These are phyloP conservation scores for Heliothis peltigera DNA, from an alignment of 2,888 invertebrate species.

Conservation along the genomic window DNA sequence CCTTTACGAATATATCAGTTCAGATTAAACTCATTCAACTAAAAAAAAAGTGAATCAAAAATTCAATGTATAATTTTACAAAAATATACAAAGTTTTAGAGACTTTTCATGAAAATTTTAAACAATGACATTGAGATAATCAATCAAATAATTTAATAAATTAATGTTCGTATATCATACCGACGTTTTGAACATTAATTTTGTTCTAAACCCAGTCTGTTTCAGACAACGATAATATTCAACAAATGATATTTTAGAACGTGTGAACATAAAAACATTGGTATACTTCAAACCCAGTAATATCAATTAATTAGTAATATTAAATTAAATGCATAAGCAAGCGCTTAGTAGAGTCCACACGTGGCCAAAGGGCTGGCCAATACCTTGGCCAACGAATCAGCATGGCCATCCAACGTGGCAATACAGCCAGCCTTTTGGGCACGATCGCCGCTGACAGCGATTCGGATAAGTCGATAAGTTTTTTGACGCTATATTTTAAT, in stretches of 20 bases:
- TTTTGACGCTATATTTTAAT: too few species aligned
- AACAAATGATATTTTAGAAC: slow-evolving; percentile 21
- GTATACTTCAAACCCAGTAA: too few species aligned
- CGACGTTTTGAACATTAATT: slow-evolving; percentile 39
- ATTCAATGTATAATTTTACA: neutral
- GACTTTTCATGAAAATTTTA: neutral
- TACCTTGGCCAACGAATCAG: too few species aligned
- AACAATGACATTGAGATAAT: slow-evolving; percentile 17
- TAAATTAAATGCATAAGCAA: too few species aligned
- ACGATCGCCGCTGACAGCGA: too few species aligned
- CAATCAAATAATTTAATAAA: slow-evolving; percentile 36
- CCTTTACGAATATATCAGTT: neutral
- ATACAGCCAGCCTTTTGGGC: too few species aligned
- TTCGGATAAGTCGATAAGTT: too few species aligned
- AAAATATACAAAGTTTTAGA: neutral
- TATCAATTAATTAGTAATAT: too few species aligned
- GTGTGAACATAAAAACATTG: too few species aligned
- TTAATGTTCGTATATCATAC: slow-evolving; percentile 36
- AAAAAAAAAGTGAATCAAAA: neutral
- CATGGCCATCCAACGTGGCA: too few species aligned
- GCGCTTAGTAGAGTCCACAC: too few species aligned
- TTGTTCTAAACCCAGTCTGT: slow-evolving; percentile 32
- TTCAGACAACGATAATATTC: slow-evolving; percentile 38
- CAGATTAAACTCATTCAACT: neutral
- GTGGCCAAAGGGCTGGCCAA: too few species aligned